Base-by-base conservation (phyloP, 1,140 invertebrate species). In the Trypoxylus dichotomus region DNA sequence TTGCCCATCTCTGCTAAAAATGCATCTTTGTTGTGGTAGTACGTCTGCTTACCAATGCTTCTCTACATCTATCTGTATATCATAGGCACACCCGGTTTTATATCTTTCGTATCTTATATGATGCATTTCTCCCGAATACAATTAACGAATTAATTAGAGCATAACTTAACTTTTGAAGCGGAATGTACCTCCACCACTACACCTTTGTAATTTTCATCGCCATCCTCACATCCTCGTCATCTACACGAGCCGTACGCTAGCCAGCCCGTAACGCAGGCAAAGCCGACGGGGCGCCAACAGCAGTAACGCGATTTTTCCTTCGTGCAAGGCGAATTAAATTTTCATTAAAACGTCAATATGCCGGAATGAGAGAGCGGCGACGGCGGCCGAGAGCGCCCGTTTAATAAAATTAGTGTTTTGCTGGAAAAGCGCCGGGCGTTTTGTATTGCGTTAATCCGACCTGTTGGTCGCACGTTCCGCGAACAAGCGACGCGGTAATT, bases 301-400 rank as follows among this genome's bases (percentile, higher is more conserved):
- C 43, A 47, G n/a, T 47, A 3, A 19, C 43, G 13, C 43, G 43
- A 63, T 79, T 81, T 79, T 81, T 82, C 81, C 81, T 81, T 81
- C 79, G 77, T 81, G 78, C 80, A 75, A 79, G 77, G 75, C 76
- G 80, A 83, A 83, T 82, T 79, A 83, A 82, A 82, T 83, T 83
- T 83, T 82, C 82, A 83, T 83, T 83, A 83, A 81, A 81, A 83
- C 79, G 82, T 82, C 82, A 81, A 83, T 83, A 83, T 79, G 78
- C 78, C 75, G 79, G 75, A 79, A 6, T 8, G 32, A 37, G 32
- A 37, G 32, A 37, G 10, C 32, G 32, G 32, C 32, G 32, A 7
- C 32, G 32, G 32, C 32, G 32, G 32, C 32, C 5, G 32, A 5
- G 19, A 24, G 10, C 13, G 60, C 25, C 13, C 79, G 80, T 80